Conservation (phyloP, 2,797 vertebrate species). For the Lacerta agilis region DNA sequence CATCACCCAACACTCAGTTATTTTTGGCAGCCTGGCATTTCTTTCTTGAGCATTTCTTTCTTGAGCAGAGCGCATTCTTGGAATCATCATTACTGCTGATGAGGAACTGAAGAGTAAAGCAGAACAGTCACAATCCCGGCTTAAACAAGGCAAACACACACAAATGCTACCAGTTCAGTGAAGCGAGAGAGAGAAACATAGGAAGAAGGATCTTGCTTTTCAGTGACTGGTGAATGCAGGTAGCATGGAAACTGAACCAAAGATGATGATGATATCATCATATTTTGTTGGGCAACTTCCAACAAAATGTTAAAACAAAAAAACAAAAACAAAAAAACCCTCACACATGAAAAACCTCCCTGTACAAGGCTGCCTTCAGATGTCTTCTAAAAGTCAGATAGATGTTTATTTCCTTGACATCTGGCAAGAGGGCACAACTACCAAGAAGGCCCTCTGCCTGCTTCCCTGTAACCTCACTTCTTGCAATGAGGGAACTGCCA, state of each 20-base stretch:
- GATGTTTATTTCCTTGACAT: too few species aligned
- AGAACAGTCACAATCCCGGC: background rate
- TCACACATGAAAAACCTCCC: too few species aligned
- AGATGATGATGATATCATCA: background rate
- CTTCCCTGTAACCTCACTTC: too few species aligned
- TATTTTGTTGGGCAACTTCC: too few species aligned
- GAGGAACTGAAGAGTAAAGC: background rate
- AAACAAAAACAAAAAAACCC: too few species aligned
- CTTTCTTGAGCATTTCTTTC: background rate
- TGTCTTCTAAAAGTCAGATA: too few species aligned
- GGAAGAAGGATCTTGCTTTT: background rate
- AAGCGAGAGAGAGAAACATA: background rate
- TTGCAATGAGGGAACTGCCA: too few species aligned
- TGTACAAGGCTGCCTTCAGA: too few species aligned
- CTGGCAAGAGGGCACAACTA: too few species aligned
- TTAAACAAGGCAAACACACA: background rate
- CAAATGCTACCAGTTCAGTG: background rate
- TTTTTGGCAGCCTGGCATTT: constrained; percentile 7
- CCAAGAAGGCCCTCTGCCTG: too few species aligned
- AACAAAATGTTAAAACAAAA: too few species aligned
- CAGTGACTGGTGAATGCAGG: background rate
- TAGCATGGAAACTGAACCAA: constrained; percentile 1
- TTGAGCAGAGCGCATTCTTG: too few species aligned
- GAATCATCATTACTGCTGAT: background rate
- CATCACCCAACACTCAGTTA: background rate